A percentile compares a stretch with the other conserved stretches of the same genome.
These are phyloP conservation scores for Dyspetes luteomarginatus DNA, from an alignment of 2,888 invertebrate genomes.

Conservation along the genomic window DNA sequence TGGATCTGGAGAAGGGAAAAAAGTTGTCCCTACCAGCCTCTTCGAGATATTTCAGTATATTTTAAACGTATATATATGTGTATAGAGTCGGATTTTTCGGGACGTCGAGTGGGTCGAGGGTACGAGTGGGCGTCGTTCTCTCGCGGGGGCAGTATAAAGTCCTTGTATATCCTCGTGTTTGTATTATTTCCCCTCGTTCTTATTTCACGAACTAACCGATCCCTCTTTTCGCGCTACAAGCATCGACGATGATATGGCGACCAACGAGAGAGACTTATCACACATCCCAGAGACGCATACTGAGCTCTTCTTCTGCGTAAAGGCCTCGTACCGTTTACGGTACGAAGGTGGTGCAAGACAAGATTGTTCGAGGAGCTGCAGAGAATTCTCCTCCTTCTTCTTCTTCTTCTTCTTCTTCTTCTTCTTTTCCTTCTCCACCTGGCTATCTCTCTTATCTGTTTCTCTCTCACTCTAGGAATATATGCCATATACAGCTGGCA, in stretches of 20 bases:
- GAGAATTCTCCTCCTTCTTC: no score
- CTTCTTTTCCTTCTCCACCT: no score
- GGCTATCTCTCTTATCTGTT: no score
- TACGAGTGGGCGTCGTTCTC: constrained; percentile 56
- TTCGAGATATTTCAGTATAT: neutral
- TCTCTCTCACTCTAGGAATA: no score
- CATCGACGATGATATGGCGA: neutral
- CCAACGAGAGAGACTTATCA: constrained; percentile 6
- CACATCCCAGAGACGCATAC: constrained; percentile 14
- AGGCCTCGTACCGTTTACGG: constrained; percentile 19
- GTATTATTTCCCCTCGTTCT: constrained; percentile 43
- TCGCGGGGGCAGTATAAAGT: constrained; percentile 47
- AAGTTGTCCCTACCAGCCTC: constrained; percentile 6
- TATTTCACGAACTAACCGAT: constrained; percentile 46
- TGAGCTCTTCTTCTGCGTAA: neutral
- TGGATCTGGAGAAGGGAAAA: constrained; percentile 24
- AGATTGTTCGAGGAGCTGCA: constrained; percentile 20
- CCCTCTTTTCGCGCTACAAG: constrained; percentile 38
- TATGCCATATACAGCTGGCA: no score
- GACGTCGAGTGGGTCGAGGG: constrained; percentile 61
- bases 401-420: no score
- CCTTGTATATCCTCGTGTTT: constrained; percentile 33
- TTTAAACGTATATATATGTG: neutral
- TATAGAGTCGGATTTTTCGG: constrained; percentile 41
- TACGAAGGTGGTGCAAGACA: constrained; percentile 42